Evolutionary conservation across 1,140 invertebrate species (phyloP), one percentile per base, ranked within the genome.

Genomic region (Tribolium madens): DNA sequence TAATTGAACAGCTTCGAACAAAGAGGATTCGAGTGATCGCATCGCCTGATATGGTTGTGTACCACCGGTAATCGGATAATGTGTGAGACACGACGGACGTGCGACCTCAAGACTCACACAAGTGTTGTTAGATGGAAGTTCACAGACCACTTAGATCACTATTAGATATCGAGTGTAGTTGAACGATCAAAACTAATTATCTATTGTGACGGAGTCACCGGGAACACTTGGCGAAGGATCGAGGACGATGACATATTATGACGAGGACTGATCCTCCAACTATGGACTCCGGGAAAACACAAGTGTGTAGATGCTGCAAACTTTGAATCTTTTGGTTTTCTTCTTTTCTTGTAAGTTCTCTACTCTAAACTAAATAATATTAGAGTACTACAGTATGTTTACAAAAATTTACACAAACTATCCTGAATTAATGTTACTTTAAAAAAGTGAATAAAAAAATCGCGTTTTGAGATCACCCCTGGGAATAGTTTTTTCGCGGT

Each of bases 11-110:
- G 21, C 57, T 21, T 33, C 21, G 57, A 64, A 64, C 57, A 64
- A 64, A 64, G 57, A 64, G 52, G 15, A 17, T 57, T 57, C 52
- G 15, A 57, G 14, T 14, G 57, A 64, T 64, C 26, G 57, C 57
- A 64, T 64, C 57, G 57, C 57, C 26, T 33, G 57, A 64, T 64
- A 64, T 64, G 57, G 57, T 33, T 33, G 57, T 31, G 57, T 14
- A 64, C 57, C 57, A 64, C 21, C 48, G 48, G 48, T 73, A 73
- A 73, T 53, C 71, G 71, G 21, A 73, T 73, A 73, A 73, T 73
- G 71, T 73, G 71, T 73, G 71, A 73, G 71, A 73, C 71, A 73
- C 71, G 71, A 73, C 21, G 18, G 68, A 64, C 68, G 68, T 71
- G 68, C 68, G 68, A 71, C 68, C 47, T 71, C 57, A 64, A 64